Evolutionary conservation across 2,797 vertebrate genomes (phyloP).

Genomic region (Thunnus albacares): DNA sequence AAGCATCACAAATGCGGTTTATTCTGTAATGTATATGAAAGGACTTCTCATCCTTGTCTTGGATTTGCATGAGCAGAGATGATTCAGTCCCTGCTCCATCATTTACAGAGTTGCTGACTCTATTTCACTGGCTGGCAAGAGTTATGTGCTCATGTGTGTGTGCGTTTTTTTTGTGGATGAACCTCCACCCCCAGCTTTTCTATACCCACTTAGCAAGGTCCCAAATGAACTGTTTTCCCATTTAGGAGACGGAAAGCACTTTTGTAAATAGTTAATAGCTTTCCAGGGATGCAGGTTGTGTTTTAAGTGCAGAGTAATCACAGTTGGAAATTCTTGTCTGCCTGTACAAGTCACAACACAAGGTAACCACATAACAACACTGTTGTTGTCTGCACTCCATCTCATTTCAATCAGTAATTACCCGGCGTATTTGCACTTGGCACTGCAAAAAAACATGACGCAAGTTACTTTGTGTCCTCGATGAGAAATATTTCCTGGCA

Average conservation of each 20-base stretch:
- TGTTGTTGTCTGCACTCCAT: slow-evolving; percentile 75
- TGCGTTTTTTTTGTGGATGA: slow-evolving; percentile 40
- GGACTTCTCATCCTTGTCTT: slow-evolving; percentile 12
- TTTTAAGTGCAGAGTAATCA: slow-evolving; percentile 68
- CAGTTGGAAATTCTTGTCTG: slow-evolving; percentile 55
- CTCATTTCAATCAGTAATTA: slow-evolving; percentile 80
- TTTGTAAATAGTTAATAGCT: slow-evolving; percentile 71
- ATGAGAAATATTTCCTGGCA: slow-evolving; percentile 73
- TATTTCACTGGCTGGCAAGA: slow-evolving; percentile 27
- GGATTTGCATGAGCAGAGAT: slow-evolving; percentile 36
- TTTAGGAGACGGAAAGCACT: slow-evolving; percentile 61
- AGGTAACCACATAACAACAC: slow-evolving; percentile 69
- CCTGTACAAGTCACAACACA: slow-evolving; percentile 54
- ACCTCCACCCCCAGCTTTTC: slow-evolving; percentile 37
- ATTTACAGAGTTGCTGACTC: slow-evolving; percentile 58
- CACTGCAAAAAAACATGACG: slow-evolving; percentile 65
- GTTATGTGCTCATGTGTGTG: slow-evolving; percentile 44
- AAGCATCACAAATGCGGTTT: slow-evolving; percentile 39
- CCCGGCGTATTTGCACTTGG: slow-evolving; percentile 77
- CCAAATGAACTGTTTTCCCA: slow-evolving; percentile 64
- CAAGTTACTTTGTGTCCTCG: slow-evolving; percentile 74
- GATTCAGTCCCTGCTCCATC: slow-evolving; percentile 45
- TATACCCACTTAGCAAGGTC: slow-evolving; percentile 57
- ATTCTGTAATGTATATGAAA: slow-evolving; percentile 41
- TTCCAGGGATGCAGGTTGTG: slow-evolving; percentile 57